Evolutionary conservation across 2,113 vertebrate genomes (phyloP), one percentile per base, ranked within the genome.

Genomic region (Nannobrachium achirus): DNA sequence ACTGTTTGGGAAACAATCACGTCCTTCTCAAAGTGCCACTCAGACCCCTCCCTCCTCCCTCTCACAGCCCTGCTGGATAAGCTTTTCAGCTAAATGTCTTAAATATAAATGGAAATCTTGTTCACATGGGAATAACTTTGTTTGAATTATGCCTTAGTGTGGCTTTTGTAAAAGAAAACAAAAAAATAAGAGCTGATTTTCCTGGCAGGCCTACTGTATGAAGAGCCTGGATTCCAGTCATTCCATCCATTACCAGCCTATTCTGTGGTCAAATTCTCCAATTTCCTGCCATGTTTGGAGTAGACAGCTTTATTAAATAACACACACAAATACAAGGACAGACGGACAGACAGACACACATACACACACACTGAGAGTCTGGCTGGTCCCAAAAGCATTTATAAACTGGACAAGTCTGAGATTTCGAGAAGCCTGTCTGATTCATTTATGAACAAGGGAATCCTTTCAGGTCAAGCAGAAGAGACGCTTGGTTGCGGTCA

Each of bases 241-340:
- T 66, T 70, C 56, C 49, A 65, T 15, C 48, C 10, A 49, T 71
- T 52, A 41, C 15, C 7, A 41, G 19, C 56, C 19, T 20, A 25
- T 60, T 62, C 51, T 56, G 68, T 13, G 39, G 46, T 51, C 14
- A 13, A 63, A 51, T 40, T 60, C 40, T 71, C 75, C 57, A 66
- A 67, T 71, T 63, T 67, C 69, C 75, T 71, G 63, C 69, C 66
- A n/a, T 65, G 53, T 48, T 10, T 15, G 10, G 41, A 45, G 49
- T 61, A 49, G 19, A 18, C 13, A 60, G 53, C 48, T 44, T 51
- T 51, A 19, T 48, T 48, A 48, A 48, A 48, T 48, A 48, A 48
- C 45, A 48, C 14, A n/a, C 45, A 14, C 45, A 33, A 33, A 33
- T 33, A 33, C 25, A 33, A 33, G 25, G 25, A 33, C 25, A 33